phyloP scores from a whole-genome alignment of 2,888 invertebrate species.

The Aphodius granarius region DNA sequence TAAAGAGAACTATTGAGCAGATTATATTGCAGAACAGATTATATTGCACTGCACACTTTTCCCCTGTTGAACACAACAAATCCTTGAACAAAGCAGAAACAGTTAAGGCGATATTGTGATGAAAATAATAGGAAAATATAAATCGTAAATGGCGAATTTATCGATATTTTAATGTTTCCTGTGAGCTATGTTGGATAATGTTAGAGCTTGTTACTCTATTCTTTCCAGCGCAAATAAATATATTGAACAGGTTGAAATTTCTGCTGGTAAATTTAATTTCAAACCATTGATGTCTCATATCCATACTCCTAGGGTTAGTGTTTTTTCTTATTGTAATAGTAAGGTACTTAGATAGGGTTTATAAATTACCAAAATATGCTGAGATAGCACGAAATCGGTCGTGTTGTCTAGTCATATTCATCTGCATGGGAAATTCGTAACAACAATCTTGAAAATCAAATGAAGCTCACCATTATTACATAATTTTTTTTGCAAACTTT shows the following conservation, averaged over 20 bases:
- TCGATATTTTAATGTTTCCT: constrained; percentile 9
- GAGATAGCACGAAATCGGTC: background rate
- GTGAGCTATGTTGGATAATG: background rate
- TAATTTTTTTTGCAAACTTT: background rate
- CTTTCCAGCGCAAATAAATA: background rate
- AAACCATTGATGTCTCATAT: background rate
- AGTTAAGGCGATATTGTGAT: constrained; percentile 10
- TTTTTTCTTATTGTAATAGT: constrained; percentile 4
- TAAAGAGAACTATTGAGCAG: constrained; percentile 5
- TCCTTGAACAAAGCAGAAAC: background rate
- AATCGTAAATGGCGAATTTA: constrained; percentile 13
- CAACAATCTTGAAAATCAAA: background rate
- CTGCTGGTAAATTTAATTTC: background rate
- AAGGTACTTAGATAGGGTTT: constrained; percentile 23
- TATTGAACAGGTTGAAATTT: background rate
- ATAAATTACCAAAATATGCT: constrained; percentile 2
- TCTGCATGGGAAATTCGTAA: background rate
- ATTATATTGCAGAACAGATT: background rate
- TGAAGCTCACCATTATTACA: background rate
- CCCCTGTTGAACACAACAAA: background rate
- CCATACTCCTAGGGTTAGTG: background rate
- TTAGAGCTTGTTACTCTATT: background rate
- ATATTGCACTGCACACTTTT: background rate
- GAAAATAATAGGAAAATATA: constrained; percentile 10
- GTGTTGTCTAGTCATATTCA: background rate